Conservation (phyloP, 1,140 invertebrate species). For the Kradibia gibbosae region DNA sequence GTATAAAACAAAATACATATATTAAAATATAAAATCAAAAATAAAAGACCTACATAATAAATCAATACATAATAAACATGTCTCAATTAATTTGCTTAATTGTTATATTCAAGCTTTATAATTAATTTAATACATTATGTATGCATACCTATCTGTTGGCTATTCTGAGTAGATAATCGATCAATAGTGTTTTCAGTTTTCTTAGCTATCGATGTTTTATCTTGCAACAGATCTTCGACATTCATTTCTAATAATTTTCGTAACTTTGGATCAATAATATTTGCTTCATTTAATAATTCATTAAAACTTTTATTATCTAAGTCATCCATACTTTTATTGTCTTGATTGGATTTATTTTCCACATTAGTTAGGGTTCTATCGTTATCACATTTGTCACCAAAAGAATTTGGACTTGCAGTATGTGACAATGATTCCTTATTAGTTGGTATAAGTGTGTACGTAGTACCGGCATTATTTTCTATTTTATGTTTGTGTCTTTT, state of each 20-base stretch:
- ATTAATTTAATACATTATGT: not conserved
- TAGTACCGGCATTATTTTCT: slow-evolving; percentile 45
- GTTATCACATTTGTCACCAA: slow-evolving; percentile 48
- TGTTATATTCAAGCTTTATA: not conserved
- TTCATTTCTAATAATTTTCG: slow-evolving; percentile 30
- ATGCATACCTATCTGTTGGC: slow-evolving; percentile 23
- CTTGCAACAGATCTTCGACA: not conserved
- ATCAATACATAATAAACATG: not conserved
- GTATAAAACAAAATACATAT: not conserved
- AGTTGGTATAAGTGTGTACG: slow-evolving; percentile 52
- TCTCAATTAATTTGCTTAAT: not conserved
- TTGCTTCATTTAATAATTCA: slow-evolving; percentile 13
- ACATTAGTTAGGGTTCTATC: slow-evolving; percentile 40
- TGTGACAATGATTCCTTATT: slow-evolving; percentile 56
- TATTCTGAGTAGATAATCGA: slow-evolving; percentile 9
- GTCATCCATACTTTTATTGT: slow-evolving; percentile 54
- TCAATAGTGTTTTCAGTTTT: not conserved
- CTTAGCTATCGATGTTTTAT: not conserved
- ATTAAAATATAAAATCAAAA: not conserved
- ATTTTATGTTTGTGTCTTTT: slow-evolving; percentile 54
- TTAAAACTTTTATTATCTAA: slow-evolving; percentile 10
- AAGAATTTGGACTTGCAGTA: slow-evolving; percentile 24
- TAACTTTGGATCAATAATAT: slow-evolving; percentile 19
- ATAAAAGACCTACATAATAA: too few relatives aligned
- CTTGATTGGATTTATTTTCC: slow-evolving; percentile 59